phyloP scores from a whole-genome alignment of 1,140 invertebrate species.

The Euwallacea fornicatus region DNA sequence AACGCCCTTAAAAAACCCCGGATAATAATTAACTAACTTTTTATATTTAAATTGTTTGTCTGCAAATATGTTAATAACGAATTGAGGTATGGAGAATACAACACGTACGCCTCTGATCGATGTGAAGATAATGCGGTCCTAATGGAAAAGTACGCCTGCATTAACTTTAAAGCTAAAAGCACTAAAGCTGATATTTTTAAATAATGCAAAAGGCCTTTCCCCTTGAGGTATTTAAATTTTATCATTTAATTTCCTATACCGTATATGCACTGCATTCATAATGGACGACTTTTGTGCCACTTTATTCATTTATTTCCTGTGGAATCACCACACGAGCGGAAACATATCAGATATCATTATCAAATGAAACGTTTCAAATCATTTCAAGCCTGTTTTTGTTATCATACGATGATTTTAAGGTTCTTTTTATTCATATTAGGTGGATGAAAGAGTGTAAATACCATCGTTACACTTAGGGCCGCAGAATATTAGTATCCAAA shows the following conservation, averaged over 20 bases:
- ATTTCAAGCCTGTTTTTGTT: no score
- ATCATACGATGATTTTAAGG: no score
- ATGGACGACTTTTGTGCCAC: conserved; percentile 3
- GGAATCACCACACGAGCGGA: neutral
- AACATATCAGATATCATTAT: conserved; percentile 3
- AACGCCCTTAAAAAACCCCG: no score
- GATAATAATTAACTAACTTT: no score
- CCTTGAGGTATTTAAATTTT: conserved; percentile 3
- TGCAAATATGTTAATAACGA: no score
- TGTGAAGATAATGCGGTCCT: neutral
- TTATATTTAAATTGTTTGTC: no score
- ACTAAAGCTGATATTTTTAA: conserved; percentile 1
- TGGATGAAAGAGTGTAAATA: no score
- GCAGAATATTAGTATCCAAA: no score
- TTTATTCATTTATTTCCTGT: conserved; percentile 7
- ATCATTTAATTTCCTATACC: conserved; percentile 1
- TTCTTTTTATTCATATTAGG: no score
- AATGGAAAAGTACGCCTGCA: neutral
- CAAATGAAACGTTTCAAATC: neutral
- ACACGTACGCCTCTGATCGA: neutral
- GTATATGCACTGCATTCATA: neutral
- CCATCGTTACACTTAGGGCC: no score
- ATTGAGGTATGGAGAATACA: no score
- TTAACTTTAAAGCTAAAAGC: conserved; percentile 7
- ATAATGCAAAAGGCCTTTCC: conserved; percentile 3